Base-by-base conservation (phyloP, 2,113 vertebrate genomes). In the Percina caprodes region DNA sequence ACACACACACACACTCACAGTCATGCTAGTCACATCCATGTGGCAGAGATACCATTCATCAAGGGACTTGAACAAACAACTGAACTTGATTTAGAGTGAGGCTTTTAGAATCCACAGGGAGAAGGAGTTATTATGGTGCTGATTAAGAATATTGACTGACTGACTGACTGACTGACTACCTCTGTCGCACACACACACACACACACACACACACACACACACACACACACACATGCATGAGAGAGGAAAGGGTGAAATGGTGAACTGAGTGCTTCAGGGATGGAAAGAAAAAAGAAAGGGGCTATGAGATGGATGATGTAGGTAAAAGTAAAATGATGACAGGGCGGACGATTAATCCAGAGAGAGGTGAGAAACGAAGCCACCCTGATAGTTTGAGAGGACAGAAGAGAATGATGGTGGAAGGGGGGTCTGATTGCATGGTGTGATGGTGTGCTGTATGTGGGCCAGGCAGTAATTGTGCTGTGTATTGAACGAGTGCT, bases 121-220 rank as follows among this genome's bases (percentile, higher is more conserved):
- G 70, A 78, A 65, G 78, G 72, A 86, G 83, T 88, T 82, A 93
- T 93, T 89, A 82, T 49, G 71, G 82, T 71, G 92, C 89, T 71
- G 92, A 94, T 90, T 77, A 49, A 75, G 68, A 78, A 54, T 74
- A 79, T 63, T 30, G 26, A 30, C 26, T 30, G 26, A 30, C 26
- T 30, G n/a, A n/a, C n/a, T 78, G 77, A 89, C 79, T 76, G 51
- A 81, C 30, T 21, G 72, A 79, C 49, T 46, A 69, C 19, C 35
- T 73, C 26, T 33, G 15, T 35, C 49, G 15, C 67, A 10, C 21
- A 42, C 15, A 33, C 42, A 26, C 3, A 60, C 76, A 12, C 23
- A 30, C 30, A 68, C 18, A 54, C 55, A 56, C 54, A 56, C 23
- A 24, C n/a, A 24, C 14, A 11, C 45, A 49, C 16, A 21, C 46